Conservation (phyloP, 30 jellyfish, hydroid and myxozoan genomes). For the Catostylus mosaicus region DNA sequence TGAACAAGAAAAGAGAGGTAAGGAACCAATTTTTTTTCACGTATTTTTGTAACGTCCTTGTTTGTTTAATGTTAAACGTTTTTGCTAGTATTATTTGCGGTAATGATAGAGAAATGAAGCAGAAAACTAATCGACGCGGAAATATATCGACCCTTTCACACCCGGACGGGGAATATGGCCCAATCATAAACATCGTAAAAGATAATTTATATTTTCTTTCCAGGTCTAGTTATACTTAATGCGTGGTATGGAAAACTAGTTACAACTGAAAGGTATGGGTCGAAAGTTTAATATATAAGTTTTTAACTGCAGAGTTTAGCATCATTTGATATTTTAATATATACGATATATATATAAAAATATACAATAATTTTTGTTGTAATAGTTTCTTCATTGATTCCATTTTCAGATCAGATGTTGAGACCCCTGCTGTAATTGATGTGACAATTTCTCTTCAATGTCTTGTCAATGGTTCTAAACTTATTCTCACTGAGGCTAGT, state of each 20-base stretch:
- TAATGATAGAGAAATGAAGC: too few relatives aligned
- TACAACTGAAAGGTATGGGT: constrained; percentile 34
- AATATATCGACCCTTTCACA: too few relatives aligned
- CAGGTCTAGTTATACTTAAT: constrained; percentile 79
- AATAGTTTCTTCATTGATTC: too few relatives aligned
- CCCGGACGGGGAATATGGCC: too few relatives aligned
- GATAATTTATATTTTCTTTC: neutral
- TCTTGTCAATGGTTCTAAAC: constrained; percentile 85
- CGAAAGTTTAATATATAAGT: neutral
- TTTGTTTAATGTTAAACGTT: neutral
- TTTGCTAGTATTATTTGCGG: neutral
- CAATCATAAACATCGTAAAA: too few relatives aligned
- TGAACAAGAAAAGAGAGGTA: constrained; percentile 73
- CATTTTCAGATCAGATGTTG: constrained; percentile 47
- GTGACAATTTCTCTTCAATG: constrained; percentile 93
- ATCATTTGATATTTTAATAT: too few relatives aligned
- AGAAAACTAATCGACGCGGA: too few relatives aligned
- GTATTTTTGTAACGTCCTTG: neutral
- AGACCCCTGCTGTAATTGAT: constrained; percentile 59
- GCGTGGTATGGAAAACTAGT: constrained; percentile 96
- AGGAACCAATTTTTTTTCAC: too few relatives aligned
- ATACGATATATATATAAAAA: too few relatives aligned
- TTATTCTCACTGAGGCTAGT: constrained; percentile 84
- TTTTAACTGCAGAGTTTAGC: too few relatives aligned
- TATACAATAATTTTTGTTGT: too few relatives aligned